Percentiles rank a stretch among this genome's conserved stretches.
Evolutionary conservation across 2,113 vertebrate genomes (phyloP).

Genomic region (Siniperca knerii): DNA sequence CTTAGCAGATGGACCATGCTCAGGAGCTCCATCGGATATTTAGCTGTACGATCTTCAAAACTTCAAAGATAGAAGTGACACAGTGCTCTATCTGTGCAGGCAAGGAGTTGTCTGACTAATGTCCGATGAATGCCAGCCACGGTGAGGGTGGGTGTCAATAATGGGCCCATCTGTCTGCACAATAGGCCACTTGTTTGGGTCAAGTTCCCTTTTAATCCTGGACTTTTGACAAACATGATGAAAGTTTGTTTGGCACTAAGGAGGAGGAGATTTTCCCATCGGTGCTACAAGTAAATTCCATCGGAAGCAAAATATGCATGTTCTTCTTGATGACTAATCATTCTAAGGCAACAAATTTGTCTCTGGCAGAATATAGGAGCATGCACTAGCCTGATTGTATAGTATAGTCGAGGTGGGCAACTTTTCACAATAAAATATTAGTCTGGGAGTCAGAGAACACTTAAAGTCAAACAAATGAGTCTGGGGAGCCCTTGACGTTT

Average conservation of each 20-base stretch:
- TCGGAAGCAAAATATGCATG: background rate
- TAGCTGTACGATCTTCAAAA: slow-evolving; percentile 11
- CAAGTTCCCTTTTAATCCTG: slow-evolving; percentile 55
- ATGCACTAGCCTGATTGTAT: background rate
- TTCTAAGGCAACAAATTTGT: background rate
- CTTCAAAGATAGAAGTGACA: slow-evolving; percentile 51
- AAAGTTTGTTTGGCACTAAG: slow-evolving; percentile 64
- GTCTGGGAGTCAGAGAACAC: background rate
- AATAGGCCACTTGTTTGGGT: slow-evolving; percentile 69
- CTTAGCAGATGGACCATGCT: slow-evolving; percentile 3
- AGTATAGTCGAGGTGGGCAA: background rate
- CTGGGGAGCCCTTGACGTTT: background rate
- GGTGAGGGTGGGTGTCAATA: slow-evolving; percentile 70
- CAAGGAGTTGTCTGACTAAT: slow-evolving; percentile 66
- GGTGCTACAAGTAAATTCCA: background rate
- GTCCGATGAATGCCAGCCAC: slow-evolving; percentile 67
- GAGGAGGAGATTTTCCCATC: slow-evolving; percentile 43
- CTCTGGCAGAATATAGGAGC: background rate
- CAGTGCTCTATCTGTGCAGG: slow-evolving; percentile 63
- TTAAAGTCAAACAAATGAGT: background rate
- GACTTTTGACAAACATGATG: slow-evolving; percentile 50
- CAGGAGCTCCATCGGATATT: slow-evolving; percentile 10
- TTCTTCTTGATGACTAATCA: background rate
- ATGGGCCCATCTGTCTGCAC: slow-evolving; percentile 63
- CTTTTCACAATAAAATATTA: background rate